These are phyloP conservation scores for Calliopsis andreniformis DNA, from an alignment of 1,140 invertebrate genomes.

Conservation along the genomic window DNA sequence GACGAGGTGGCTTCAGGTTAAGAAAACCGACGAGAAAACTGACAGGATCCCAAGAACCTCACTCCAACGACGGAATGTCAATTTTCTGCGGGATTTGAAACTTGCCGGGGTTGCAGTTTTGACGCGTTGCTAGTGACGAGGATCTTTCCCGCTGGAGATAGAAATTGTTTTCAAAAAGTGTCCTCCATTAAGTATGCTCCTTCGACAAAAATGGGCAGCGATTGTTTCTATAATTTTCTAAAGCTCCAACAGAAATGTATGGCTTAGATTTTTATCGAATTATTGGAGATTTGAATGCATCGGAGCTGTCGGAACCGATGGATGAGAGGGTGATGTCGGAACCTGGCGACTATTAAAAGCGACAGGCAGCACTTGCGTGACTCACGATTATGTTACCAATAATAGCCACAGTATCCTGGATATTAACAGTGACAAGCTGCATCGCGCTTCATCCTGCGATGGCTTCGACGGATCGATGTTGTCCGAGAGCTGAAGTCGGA, in stretches of 20 bases:
- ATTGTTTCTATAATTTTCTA: background rate
- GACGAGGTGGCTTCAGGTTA: constrained; percentile 5
- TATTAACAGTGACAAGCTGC: constrained; percentile 42
- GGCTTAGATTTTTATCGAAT: too few species aligned
- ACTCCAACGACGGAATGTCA: background rate
- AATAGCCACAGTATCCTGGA: background rate
- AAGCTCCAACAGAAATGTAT: too few species aligned
- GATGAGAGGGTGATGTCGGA: too few species aligned
- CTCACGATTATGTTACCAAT: constrained; percentile 26
- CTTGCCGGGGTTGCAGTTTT: constrained; percentile 4
- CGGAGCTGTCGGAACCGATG: background rate
- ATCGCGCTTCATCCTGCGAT: constrained; percentile 16
- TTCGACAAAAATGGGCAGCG: background rate
- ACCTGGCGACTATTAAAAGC: constrained; percentile 6
- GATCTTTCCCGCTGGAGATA: background rate
- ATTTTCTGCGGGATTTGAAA: constrained; percentile 9
- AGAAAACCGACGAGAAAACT: background rate
- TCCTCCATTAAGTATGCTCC: background rate
- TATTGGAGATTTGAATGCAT: too few species aligned
- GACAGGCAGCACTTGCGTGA: constrained; percentile 33
- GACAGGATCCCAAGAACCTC: background rate
- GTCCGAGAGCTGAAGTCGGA: constrained; percentile 1
- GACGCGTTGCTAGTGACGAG: background rate
- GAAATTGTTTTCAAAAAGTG: background rate
- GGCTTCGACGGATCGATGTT: constrained; percentile 40